Conservation (phyloP, 1,140 invertebrate species). For the Oreohelix idahoensis region DNA sequence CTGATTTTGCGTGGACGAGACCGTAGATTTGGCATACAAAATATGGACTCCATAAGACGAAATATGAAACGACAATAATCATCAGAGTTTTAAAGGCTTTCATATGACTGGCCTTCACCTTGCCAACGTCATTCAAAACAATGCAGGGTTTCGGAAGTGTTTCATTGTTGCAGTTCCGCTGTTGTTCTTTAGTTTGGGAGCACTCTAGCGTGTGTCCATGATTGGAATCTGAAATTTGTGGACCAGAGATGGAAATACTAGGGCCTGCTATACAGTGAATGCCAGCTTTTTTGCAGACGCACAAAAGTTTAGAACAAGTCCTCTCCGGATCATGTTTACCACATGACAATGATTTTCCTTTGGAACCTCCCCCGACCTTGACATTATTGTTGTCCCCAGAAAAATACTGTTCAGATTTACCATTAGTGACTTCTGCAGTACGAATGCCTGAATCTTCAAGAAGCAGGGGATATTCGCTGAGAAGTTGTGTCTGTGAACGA, state of each 20-base stretch:
- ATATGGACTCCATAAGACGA: conserved; percentile 45
- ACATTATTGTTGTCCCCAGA: not conserved
- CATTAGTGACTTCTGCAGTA: not conserved
- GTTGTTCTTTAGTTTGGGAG: not conserved
- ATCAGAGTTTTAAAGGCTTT: conserved; percentile 46
- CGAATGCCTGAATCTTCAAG: not conserved
- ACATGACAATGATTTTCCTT: not conserved
- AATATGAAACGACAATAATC: conserved; percentile 36
- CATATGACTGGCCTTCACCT: conserved; percentile 4
- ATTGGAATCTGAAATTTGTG: not conserved
- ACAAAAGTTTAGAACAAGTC: not conserved
- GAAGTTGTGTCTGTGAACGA: not conserved
- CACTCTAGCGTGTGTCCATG: not conserved
- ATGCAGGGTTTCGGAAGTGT: not conserved
- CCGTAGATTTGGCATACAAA: conserved; percentile 30
- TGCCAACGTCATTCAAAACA: not conserved
- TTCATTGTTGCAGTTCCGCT: not conserved
- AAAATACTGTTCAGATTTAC: not conserved
- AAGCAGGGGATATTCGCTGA: not conserved
- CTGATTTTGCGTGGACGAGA: not conserved
- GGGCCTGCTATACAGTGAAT: not conserved
- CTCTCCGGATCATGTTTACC: not conserved
- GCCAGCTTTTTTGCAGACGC: not conserved
- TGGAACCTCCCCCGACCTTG: not conserved
- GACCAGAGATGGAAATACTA: not conserved